phyloP scores from a whole-genome alignment of 1,140 invertebrate genomes.

The Agrypnia vestita region DNA sequence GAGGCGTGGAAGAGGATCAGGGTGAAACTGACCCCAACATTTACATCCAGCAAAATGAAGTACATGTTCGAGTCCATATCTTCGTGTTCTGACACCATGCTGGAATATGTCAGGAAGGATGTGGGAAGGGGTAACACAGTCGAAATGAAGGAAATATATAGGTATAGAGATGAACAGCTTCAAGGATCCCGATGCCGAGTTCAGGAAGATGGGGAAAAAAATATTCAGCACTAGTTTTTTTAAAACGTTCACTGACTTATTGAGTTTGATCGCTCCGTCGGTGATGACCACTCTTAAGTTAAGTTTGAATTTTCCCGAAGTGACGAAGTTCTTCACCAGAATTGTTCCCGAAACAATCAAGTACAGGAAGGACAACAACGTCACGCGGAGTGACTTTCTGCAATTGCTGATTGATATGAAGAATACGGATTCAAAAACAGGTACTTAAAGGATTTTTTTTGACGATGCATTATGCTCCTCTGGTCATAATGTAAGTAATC shows the following conservation, averaged over 20 bases:
- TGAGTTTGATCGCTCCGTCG: constrained; percentile 13
- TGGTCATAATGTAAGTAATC: too few relatives aligned
- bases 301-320: constrained; percentile 60
- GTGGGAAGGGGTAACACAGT: background rate
- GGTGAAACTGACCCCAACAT: constrained; percentile 63
- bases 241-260: background rate
- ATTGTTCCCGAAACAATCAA: constrained; percentile 68
- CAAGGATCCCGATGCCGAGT: constrained; percentile 69
- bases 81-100: constrained; percentile 64
- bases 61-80: constrained; percentile 62
- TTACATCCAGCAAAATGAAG: constrained; percentile 65
- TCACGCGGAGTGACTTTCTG: constrained; percentile 73
- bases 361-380: constrained; percentile 69
- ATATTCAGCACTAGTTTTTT: constrained; percentile 52
- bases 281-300: constrained; percentile 20
- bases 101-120: background rate
- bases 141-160: constrained; percentile 62
- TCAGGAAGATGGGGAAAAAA: constrained; percentile 68
- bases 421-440: constrained; percentile 64
- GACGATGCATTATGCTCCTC: too few relatives aligned
- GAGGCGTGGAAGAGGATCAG: constrained; percentile 63
- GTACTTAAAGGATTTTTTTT: background rate
- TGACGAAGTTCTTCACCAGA: constrained; percentile 70
- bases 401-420: constrained; percentile 73
- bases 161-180: constrained; percentile 74